Base-by-base conservation (phyloP, 2,113 vertebrate genomes). In the Archilochus colubris region DNA sequence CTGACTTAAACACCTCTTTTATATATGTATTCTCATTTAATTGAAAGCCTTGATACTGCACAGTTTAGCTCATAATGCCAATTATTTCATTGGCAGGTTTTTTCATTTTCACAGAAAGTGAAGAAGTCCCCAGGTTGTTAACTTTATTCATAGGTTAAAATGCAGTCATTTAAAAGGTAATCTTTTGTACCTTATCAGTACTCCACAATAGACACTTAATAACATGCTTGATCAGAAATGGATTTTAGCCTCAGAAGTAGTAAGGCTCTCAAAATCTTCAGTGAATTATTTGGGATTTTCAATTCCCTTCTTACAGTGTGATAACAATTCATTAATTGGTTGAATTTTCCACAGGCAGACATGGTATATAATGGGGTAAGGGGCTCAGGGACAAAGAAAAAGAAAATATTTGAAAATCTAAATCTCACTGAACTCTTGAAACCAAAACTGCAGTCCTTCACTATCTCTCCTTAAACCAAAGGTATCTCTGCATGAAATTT, bases 151-250 rank as follows among this genome's bases (percentile, higher is more conserved):
- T 18, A 93, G 58, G 63, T 91, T 85, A 91, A 64, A 94, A 57
- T n/a, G 30, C 17, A 93, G 55, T 76, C 85, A 96, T 89, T 93
- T 72, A 66, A 94, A 94, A 83, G 23, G 24, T 31, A 84, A 93
- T 94, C 66, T 72, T 91, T 91, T 84, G 48, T 17, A 83, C 75
- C 15, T 95, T 92, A 83, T 93, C 36, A 74, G 58, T 20, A 86
- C 30, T 82, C 76, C 31, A 95, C 53, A 88, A 93, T 12, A 58
- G 79, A 86, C 77, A 27, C 36, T 93, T 91, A 91, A 83, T 73
- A 70, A 85, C 22, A 67, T 75, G 50, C 23, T 51, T 89, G 82
- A 76, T 86, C 53, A 46, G 48, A 88, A 94, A 31, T 33, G 27
- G 58, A 78, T 94, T 93, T 89, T 84, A 92, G 87, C 58, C 44